Evolutionary conservation across 2,888 invertebrate genomes (phyloP).

Genomic region (Rhamphomyia laevipes): DNA sequence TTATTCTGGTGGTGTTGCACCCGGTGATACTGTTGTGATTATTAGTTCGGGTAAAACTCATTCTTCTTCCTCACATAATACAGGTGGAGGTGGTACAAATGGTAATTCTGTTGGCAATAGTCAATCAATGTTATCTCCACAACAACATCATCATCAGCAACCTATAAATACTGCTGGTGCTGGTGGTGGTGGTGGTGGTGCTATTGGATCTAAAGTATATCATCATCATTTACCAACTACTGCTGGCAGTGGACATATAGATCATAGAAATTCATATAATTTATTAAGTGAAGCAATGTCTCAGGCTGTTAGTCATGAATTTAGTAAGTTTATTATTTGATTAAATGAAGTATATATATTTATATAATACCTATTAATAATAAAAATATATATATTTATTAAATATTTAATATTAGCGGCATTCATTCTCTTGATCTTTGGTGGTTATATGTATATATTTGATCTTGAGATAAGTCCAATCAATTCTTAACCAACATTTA

Average conservation of each 20-base stretch:
- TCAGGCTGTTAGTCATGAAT: slow-evolving; percentile 46
- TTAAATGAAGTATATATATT: too few relatives aligned
- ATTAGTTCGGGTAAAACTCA: slow-evolving; percentile 7
- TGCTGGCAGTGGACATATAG: slow-evolving; percentile 22
- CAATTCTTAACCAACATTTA: not conserved
- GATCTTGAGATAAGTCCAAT: not conserved
- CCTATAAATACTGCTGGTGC: slow-evolving; percentile 10
- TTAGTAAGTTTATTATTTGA: slow-evolving; percentile 42
- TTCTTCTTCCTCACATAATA: not conserved
- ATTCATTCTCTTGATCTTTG: too few relatives aligned
- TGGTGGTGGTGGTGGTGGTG: slow-evolving; percentile 14
- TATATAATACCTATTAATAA: too few relatives aligned
- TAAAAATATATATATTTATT: too few relatives aligned
- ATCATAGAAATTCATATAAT: slow-evolving; percentile 37
- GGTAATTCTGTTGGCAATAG: slow-evolving; percentile 12
- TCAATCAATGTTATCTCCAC: slow-evolving; percentile 4
- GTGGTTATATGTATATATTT: too few relatives aligned
- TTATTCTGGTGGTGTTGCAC: slow-evolving; percentile 22
- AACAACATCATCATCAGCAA: slow-evolving; percentile 11
- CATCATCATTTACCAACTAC: slow-evolving; percentile 19
- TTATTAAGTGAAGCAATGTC: slow-evolving; percentile 45
- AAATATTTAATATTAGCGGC: too few relatives aligned
- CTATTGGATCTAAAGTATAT: slow-evolving; percentile 15
- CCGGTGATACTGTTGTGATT: slow-evolving; percentile 20
- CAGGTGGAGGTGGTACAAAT: not conserved